Base-by-base conservation (phyloP, 2,888 invertebrate genomes). In the Drosophila putrida region DNA sequence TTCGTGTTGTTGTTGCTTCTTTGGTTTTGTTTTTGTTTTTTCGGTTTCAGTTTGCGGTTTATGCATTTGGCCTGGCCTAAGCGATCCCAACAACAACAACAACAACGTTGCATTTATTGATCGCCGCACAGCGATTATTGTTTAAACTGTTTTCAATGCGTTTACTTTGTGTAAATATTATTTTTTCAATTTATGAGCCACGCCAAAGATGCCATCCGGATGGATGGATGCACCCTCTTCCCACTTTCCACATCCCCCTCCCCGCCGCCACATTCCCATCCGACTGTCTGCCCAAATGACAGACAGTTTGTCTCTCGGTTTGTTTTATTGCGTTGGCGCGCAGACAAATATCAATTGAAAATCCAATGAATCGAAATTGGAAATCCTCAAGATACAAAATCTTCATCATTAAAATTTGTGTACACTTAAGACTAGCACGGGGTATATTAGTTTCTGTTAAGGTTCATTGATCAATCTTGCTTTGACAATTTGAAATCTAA, bases 71-170 rank as follows among this genome's bases (percentile, higher is more conserved):
- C 75, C 62, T 39, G 27, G 28, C 54, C 49, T 49, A 49, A 49
- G 49, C 35, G 49, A 49, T 25, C 49, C 49, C 49, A 49, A 9
- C 59, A 51, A 20, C 47, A 54, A 49, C 57, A 62, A 25, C 54
- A 65, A 62, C 54, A 58, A 33, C 68, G 71, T 71, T 79, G 81
- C 88, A 86, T 83, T 86, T 84, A 85, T 89, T 85, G 86, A 86
- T 86, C 79, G 79, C 72, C 75, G 78, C 83, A 57, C 73, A 75
- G 75, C 88, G 90, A 90, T 88, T 89, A 87, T 88, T 90, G 90
- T 87, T 88, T 88, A 87, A 90, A 89, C 82, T 90, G 89, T 88
- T 90, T 90, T 83, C 86, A 89, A 86, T 86, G 85, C 86, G 88
- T 89, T 89, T 89, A 85, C 90, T 78, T 71, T 78, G 79, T 71